phyloP scores from a whole-genome alignment of 2,113 vertebrate species.

The Grus americana region DNA sequence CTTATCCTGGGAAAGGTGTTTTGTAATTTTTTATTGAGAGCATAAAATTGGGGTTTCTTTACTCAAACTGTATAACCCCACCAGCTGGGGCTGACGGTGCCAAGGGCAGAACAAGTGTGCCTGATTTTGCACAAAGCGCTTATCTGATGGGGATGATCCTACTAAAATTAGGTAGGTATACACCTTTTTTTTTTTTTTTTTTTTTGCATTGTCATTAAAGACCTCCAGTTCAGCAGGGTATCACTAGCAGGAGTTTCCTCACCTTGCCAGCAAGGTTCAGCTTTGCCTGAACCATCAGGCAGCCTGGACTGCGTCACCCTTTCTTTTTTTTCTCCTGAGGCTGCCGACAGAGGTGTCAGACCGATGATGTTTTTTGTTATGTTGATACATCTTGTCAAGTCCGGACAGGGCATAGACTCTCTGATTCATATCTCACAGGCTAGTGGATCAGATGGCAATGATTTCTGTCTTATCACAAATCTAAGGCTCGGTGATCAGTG shows the following conservation, averaged over 20 bases:
- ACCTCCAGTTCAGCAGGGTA: background rate
- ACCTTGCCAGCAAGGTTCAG: background rate
- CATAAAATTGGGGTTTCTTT: background rate
- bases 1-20: background rate
- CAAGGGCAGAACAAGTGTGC: background rate
- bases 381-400: background rate
- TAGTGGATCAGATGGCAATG: constrained; percentile 4
- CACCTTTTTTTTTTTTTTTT: background rate
- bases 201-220: background rate
- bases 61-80: background rate
- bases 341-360: background rate
- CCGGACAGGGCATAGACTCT: background rate
- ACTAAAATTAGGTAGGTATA: background rate
- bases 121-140: background rate
- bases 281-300: background rate
- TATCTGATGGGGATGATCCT: background rate
- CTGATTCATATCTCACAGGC: constrained; percentile 21
- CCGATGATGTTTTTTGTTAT: background rate
- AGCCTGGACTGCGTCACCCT: background rate
- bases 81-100: background rate
- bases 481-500: constrained; percentile 25
- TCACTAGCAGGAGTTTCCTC: background rate
- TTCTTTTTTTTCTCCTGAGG: background rate
- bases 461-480: constrained; percentile 43
- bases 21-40: background rate